Evolutionary conservation across 2,797 vertebrate species (phyloP).

Genomic region (Cossypha polioptera): DNA sequence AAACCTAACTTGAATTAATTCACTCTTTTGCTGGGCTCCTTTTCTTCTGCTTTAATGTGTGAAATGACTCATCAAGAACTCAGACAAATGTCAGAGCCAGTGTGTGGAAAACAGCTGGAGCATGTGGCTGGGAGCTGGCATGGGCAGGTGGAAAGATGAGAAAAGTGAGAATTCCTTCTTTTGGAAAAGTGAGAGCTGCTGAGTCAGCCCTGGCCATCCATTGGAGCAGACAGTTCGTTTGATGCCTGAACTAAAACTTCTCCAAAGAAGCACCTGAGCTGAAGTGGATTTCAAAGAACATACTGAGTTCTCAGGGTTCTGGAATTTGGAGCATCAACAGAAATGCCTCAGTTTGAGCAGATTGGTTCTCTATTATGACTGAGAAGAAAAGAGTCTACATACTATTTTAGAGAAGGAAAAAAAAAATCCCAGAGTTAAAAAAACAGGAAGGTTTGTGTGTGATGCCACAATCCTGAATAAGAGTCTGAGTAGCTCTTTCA

Average conservation of each 20-base stretch:
- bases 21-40: background rate
- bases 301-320: background rate
- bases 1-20: background rate
- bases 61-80: background rate
- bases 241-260: background rate
- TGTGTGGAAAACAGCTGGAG: background rate
- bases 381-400: background rate
- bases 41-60: background rate
- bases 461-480: background rate
- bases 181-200: background rate
- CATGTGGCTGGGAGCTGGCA: background rate
- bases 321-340: background rate
- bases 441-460: background rate
- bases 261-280: background rate
- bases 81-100: background rate
- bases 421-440: background rate
- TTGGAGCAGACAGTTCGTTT: background rate
- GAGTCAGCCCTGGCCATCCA: background rate
- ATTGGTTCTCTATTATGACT: accelerated
- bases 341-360: background rate
- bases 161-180: background rate
- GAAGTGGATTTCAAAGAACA: background rate
- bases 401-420: background rate
- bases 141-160: background rate
- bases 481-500: background rate